Evolutionary conservation across 2,797 vertebrate species (phyloP).

Genomic region (Amblyopsis hoosieri): DNA sequence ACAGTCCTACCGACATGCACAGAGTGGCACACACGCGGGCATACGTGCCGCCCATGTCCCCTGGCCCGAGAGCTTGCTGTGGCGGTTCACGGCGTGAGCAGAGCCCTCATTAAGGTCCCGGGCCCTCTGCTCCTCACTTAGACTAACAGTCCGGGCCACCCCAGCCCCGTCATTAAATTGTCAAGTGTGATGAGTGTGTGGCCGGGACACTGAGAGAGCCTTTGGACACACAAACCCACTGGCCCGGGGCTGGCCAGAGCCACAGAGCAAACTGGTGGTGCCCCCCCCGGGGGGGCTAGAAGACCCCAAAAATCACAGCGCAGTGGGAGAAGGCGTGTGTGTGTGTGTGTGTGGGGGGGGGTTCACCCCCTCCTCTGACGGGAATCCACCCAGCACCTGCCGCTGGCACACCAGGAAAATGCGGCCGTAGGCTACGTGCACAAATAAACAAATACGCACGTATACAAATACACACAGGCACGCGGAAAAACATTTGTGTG

Average conservation of each 20-base stretch:
- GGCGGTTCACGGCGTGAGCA: constrained; percentile 18
- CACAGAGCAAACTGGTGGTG: constrained; percentile 49
- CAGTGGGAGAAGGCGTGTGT: not conserved
- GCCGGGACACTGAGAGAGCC: constrained; percentile 52
- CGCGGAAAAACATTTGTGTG: constrained; percentile 29
- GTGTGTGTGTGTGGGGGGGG: not conserved
- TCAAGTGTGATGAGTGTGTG: constrained; percentile 63
- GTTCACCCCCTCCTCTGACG: constrained; percentile 34
- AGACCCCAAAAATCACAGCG: constrained; percentile 51
- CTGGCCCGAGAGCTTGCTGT: constrained; percentile 28
- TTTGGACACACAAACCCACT: constrained; percentile 31
- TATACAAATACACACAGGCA: constrained; percentile 25
- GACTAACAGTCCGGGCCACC: constrained; percentile 21
- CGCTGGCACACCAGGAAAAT: constrained; percentile 18
- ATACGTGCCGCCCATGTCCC: not conserved
- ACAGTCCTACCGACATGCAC: not conserved
- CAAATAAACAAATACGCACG: constrained; percentile 32
- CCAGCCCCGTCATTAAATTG: constrained; percentile 55
- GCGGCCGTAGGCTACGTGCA: constrained; percentile 6
- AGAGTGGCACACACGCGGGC: constrained; percentile 22
- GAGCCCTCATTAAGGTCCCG: constrained; percentile 13
- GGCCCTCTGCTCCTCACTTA: constrained; percentile 31
- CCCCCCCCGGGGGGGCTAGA: constrained; percentile 24
- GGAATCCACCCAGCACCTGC: constrained; percentile 62
- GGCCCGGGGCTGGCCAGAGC: constrained; percentile 14